Evolutionary conservation across 2,113 vertebrate genomes (phyloP), one percentile per base, ranked within the genome.

Genomic region (Osmerus mordax): DNA sequence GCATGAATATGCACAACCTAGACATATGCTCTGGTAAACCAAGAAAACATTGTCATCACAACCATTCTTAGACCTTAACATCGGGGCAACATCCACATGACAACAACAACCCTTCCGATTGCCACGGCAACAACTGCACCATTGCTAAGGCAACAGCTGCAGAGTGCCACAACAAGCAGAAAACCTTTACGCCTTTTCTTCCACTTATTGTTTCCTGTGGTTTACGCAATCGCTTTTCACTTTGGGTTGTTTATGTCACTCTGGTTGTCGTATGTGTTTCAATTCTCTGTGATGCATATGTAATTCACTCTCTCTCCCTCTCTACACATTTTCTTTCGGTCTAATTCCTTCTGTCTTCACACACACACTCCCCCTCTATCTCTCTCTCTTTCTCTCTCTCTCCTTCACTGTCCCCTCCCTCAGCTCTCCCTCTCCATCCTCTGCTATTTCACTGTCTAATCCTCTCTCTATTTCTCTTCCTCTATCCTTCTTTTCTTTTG

Each of bases 61-160:
- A 54, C 21, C 19, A 52, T 25, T 53, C 72, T 59, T 28, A 65
- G 8, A 65, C 58, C 15, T 19, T 18, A 53, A 28, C 67, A 67
- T 71, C 71, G 78, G 74, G 61, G 80, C 69, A 58, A 67, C 65
- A 76, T 79, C 83, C 84, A 84, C 86, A 87, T 77, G 86, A 92
- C 86, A 88, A 88, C 89, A 90, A 88, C 86, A 88, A 84, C 87
- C 88, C 81, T 78, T 71, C 70, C 84, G 72, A 88, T 92, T 81
- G 79, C 90, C 90, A 92, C 91, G 90, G 91, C 88, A 92, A 92
- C 91, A 90, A 90, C 89, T 92, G 90, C 89, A 92, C 86, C 88
- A 92, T 91, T 84, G 86, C 90, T 89, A 89, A 86, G 90, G 89
- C 90, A 92, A 91, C 91, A 88, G 86, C 90, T 91, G 90, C 89